Conservation (phyloP, 2,888 invertebrate species). For the Chalcis sispes region DNA sequence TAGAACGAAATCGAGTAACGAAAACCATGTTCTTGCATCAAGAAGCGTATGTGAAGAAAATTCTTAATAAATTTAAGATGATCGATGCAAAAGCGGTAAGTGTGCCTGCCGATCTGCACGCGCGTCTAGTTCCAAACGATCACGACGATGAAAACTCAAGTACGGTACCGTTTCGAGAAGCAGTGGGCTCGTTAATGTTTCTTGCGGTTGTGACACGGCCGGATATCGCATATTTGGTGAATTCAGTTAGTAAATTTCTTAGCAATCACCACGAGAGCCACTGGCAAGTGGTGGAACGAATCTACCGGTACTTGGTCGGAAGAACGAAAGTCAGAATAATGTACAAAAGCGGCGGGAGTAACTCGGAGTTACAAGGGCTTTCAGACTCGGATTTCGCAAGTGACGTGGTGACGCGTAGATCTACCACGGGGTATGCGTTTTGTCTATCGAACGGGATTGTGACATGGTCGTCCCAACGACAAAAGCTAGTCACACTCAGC, state of each 20-base stretch:
- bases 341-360: not conserved
- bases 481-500: no score
- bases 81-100: not conserved
- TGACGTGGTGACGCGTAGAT: not conserved
- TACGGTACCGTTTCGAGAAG: not conserved
- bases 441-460: slow-evolving; percentile 22
- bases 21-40: slow-evolving; percentile 18
- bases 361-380: not conserved
- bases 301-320: not conserved
- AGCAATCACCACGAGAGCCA: not conserved
- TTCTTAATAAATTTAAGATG: not conserved
- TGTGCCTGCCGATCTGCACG: not conserved
- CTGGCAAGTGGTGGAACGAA: not conserved
- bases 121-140: not conserved
- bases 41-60: not conserved
- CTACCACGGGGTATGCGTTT: not conserved
- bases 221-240: not conserved
- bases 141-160: no score
- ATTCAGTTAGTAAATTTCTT: not conserved
- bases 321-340: not conserved
- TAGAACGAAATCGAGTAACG: not conserved
- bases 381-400: not conserved
- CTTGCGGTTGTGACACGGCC: not conserved
- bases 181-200: not conserved
- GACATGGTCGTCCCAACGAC: no score